Evolutionary conservation across 2,888 invertebrate genomes (phyloP), one percentile per base, ranked within the genome.

Genomic region (Thecocarcelia acutangulata): DNA sequence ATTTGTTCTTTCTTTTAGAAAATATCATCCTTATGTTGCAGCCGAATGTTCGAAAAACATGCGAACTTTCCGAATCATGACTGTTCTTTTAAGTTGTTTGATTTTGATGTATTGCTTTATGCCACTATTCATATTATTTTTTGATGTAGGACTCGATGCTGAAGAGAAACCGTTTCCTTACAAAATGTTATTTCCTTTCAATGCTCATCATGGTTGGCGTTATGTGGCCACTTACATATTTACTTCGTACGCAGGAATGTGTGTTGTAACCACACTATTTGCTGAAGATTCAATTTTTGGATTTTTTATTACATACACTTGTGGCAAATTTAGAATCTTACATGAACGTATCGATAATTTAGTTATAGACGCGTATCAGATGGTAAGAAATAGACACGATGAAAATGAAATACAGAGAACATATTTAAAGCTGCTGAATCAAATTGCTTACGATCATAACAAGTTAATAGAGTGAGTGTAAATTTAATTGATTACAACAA

Each of bases 261-360:
- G 88, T 80, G 91, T 89, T 8, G 88, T 91, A 3, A 90, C 90
- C 2, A 91, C 90, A 8, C 84, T 90, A 4, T 89, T 91, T 80
- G 88, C 90, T 13, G 90, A 91, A 76, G 91, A 91, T 76, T 88
- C 90, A 0, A 73, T 91, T 5, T 87, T 91, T 69, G 91, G 90
- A n/a, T 91, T 90, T 72, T 91, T 90, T 46, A 85, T 90, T 8
- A 88, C 86, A 0, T 88, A 91, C 68, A 87, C 89, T 0, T 91
- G 91, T 63, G 91, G 90, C 0, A 89, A 90, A 70, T 90, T 90
- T 52, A 84, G 84, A 9, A 84, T 91, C 17, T 78, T 91, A 2
- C 90, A 91, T 70, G 83, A 87, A 40, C 83, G 86, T 15, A 89
- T 90, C 19, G 87, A 86, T 33, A 69, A 77, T 17, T 54, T 90